phyloP scores from a whole-genome alignment of 2,888 invertebrate species.

The Choreutis nemorana region DNA sequence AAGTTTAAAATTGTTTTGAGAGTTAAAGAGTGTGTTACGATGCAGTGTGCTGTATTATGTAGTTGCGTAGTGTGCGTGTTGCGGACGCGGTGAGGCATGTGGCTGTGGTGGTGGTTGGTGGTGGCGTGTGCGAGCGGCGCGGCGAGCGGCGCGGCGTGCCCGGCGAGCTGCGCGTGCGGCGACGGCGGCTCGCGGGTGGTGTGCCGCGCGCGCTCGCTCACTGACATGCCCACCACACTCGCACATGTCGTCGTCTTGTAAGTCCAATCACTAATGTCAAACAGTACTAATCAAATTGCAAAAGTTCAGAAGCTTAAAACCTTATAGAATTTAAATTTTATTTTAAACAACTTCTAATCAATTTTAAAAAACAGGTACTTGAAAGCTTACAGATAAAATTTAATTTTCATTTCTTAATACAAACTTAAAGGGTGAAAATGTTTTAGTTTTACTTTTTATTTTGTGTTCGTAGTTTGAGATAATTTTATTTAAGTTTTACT shows the following conservation, averaged over 20 bases:
- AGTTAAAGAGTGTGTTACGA: neutral
- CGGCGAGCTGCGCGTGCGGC: constrained; percentile 27
- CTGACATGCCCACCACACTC: constrained; percentile 34
- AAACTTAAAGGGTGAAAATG: too few relatives aligned
- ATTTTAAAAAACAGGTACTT: too few relatives aligned
- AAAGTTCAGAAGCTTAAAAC: neutral
- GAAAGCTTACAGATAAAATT: too few relatives aligned
- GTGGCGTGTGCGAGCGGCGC: constrained; percentile 3
- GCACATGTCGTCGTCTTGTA: constrained; percentile 28
- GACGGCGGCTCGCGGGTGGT: constrained; percentile 29
- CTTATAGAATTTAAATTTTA: neutral
- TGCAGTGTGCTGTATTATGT: neutral
- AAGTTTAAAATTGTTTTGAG: neutral
- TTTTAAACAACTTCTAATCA: neutral
- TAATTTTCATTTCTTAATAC: too few relatives aligned
- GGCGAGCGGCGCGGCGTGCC: constrained; percentile 8
- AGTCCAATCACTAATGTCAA: constrained; percentile 18
- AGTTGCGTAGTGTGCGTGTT: constrained; percentile 7
- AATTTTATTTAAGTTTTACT: too few relatives aligned
- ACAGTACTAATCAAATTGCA: too few relatives aligned
- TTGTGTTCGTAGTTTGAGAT: too few relatives aligned
- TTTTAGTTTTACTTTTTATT: too few relatives aligned
- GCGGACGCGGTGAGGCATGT: constrained; percentile 7
- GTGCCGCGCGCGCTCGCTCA: constrained; percentile 34
- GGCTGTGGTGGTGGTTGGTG: constrained; percentile 4